phyloP scores from a whole-genome alignment of 1,140 invertebrate species.

The Trichoplusia ni region DNA sequence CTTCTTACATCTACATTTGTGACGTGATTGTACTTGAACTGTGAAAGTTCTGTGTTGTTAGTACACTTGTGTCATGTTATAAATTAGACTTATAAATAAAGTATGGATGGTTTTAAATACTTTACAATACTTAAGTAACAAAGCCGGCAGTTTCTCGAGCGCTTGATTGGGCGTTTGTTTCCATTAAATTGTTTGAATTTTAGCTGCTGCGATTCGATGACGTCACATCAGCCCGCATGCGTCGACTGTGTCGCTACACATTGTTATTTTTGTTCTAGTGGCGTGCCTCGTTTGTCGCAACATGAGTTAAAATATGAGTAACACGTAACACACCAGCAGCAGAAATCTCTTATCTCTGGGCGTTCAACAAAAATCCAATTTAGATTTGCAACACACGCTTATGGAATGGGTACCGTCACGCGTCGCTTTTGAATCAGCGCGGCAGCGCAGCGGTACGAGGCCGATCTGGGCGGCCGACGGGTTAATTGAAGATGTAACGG shows the following conservation, averaged over 20 bases:
- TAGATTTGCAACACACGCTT: neutral
- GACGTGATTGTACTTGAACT: too few species aligned
- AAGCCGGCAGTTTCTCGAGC: too few species aligned
- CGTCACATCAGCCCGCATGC: too few species aligned
- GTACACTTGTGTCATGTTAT: too few species aligned
- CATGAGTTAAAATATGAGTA: slow-evolving; percentile 8
- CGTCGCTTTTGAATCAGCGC: slow-evolving; percentile 1
- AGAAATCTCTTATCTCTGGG: neutral
- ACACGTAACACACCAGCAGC: slow-evolving; percentile 1
- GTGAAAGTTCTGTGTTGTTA: too few species aligned
- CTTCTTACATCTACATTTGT: neutral
- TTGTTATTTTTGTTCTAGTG: neutral
- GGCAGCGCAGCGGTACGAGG: neutral
- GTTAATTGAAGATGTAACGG: slow-evolving; percentile 33
- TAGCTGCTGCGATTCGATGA: too few species aligned
- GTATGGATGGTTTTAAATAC: too few species aligned
- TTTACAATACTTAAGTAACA: too few species aligned
- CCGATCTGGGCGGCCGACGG: slow-evolving; percentile 13
- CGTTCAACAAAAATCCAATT: slow-evolving; percentile 10
- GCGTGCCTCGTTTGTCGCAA: neutral
- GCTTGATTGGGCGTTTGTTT: too few species aligned
- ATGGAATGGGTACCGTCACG: slow-evolving; percentile 3
- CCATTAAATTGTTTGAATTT: too few species aligned
- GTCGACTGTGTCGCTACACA: too few species aligned
- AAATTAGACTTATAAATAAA: too few species aligned